Evolutionary conservation across 2,888 invertebrate genomes (phyloP).

Genomic region (Cantharis rufa): DNA sequence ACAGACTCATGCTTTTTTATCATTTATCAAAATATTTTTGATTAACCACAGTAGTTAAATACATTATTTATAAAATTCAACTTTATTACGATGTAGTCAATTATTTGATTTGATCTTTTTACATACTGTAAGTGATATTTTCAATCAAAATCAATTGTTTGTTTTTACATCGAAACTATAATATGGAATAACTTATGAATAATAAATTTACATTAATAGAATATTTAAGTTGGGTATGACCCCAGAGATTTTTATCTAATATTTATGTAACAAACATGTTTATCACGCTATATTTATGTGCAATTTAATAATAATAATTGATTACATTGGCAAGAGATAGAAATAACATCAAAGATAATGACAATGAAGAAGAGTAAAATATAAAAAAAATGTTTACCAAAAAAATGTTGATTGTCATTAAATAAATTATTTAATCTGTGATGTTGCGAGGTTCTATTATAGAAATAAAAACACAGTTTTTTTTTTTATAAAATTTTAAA

Average conservation of each 20-base stretch:
- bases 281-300: not conserved
- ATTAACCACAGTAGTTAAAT: not conserved
- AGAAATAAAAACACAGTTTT: no score
- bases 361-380: not conserved
- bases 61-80: not conserved
- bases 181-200: not conserved
- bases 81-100: not conserved
- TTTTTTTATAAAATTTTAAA: no score
- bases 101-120: not conserved
- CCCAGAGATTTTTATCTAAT: not conserved
- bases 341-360: not conserved
- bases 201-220: not conserved
- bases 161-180: not conserved
- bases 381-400: not conserved
- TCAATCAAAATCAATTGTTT: not conserved
- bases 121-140: not conserved
- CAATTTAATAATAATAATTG: not conserved
- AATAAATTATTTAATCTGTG: not conserved
- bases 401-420: not conserved
- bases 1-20: not conserved
- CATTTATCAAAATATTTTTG: slow-evolving; percentile 2
- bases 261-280: not conserved
- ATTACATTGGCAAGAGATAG: not conserved
- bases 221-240: not conserved
- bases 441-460: no score